These are phyloP conservation scores for Drosophila malerkotliana DNA, from an alignment of 1,140 invertebrate genomes.

Conservation along the genomic window DNA sequence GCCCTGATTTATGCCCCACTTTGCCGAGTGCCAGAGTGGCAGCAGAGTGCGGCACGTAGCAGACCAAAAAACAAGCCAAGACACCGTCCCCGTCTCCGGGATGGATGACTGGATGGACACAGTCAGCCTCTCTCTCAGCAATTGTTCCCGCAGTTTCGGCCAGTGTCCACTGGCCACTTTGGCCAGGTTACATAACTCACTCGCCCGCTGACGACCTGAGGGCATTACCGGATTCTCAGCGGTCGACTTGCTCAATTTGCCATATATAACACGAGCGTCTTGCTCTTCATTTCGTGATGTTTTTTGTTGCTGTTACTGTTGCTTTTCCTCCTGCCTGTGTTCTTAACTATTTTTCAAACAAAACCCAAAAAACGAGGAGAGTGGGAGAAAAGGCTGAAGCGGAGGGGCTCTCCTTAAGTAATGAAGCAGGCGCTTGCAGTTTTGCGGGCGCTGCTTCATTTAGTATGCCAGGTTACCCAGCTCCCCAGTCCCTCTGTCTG, in stretches of 20 bases:
- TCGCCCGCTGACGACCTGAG: conserved; percentile 62
- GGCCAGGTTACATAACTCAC: conserved; percentile 75
- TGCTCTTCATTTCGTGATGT: conserved; percentile 22
- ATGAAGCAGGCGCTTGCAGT: conserved; percentile 75
- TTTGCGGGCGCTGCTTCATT: conserved; percentile 77
- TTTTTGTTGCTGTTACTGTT: conserved; percentile 2
- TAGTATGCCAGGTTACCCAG: conserved; percentile 63
- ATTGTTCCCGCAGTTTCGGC: conserved; percentile 59
- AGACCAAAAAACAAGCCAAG: conserved; percentile 41
- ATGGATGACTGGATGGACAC: conserved; percentile 5
- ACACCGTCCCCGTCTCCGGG: not conserved
- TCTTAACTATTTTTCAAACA: conserved; percentile 78
- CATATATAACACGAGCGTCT: conserved; percentile 69
- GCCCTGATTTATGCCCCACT: conserved; percentile 71
- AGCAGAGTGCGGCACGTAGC: conserved; percentile 45
- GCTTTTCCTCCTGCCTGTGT: conserved; percentile 13
- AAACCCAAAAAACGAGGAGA: conserved; percentile 20
- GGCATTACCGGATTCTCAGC: conserved; percentile 74
- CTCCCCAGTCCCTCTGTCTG: conserved; percentile 1
- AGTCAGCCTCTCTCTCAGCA: conserved; percentile 26
- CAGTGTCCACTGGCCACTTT: conserved; percentile 48
- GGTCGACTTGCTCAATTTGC: conserved; percentile 78
- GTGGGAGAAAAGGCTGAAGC: not conserved
- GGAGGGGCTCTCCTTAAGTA: conserved; percentile 52
- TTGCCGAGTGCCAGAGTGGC: conserved; percentile 39